A percentile compares a stretch with the other conserved stretches of the same genome.
These are phyloP conservation scores for Cotesia typhae DNA, from an alignment of 1,140 invertebrate genomes.

Conservation along the genomic window DNA sequence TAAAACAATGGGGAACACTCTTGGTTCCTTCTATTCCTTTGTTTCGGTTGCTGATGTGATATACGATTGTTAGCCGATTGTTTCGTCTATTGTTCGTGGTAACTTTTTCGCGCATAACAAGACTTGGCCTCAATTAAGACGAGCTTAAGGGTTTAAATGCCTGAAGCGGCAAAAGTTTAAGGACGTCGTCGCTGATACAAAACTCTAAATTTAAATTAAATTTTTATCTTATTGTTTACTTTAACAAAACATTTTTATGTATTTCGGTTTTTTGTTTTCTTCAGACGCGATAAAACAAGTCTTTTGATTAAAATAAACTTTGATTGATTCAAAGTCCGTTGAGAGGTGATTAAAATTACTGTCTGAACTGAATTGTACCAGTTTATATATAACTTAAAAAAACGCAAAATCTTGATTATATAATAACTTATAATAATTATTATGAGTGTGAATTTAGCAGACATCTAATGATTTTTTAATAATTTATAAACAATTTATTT, in stretches of 20 bases:
- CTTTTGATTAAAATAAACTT: background rate
- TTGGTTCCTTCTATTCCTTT: slow-evolving; percentile 31
- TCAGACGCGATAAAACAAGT: background rate
- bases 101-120: slow-evolving; percentile 61
- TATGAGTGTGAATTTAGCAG: too few relatives aligned
- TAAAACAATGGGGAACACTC: slow-evolving; percentile 15
- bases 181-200: background rate
- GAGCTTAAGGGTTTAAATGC: slow-evolving; percentile 63
- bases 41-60: slow-evolving; percentile 35
- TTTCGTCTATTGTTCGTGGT: slow-evolving; percentile 59
- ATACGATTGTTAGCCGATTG: slow-evolving; percentile 53
- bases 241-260: too few relatives aligned
- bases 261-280: too few relatives aligned
- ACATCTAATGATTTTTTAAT: too few relatives aligned
- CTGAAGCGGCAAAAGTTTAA: slow-evolving; percentile 58
- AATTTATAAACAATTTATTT: too few relatives aligned
- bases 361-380: too few relatives aligned
- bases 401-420: too few relatives aligned
- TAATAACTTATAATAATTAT: too few relatives aligned
- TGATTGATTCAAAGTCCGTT: background rate
- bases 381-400: too few relatives aligned
- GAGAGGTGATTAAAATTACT: too few relatives aligned
- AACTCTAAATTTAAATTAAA: too few relatives aligned
- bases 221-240: too few relatives aligned
- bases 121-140: slow-evolving; percentile 64